Base-by-base conservation (phyloP, 1,140 invertebrate species). In the Olivierus martensii region DNA sequence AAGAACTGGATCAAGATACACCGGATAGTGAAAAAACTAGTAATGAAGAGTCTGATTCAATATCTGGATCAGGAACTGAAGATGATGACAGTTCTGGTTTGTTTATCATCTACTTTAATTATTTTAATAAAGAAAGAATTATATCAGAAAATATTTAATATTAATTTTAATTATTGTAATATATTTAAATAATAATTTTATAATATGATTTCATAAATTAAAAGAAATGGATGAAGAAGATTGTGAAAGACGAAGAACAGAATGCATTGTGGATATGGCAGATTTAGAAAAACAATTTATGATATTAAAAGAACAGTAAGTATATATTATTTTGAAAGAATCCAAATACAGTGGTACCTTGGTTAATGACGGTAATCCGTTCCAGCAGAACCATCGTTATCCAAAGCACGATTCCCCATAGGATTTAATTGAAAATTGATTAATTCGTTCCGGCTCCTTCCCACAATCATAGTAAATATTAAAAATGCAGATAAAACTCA, bases 221-320 rank as follows among this genome's bases (percentile, higher is more conserved):
- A 21, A 80, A 65, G 91, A 94, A 69, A 83, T 95, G 79, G 89
- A 95, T 70, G 87, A 91, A 69, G 84, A 82, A 59, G 88, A 91
- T 72, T 92, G 87, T 63, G 88, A 93, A 62, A 77, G 79, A 49
- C 72, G 85, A 46, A 74, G 86, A 58, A 80, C 75, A 50, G 85
- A 90, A 66, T 87, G 84, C 63, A 73, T 89, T 49, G 82, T 88
- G 62, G 87, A 90, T 67, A 73, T 94, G 64, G 77, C 79, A 7
- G 87, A 92, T 67, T 67, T 96, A 46, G 91, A 95, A 72, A 77
- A 78, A 55, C 88, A 94, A 65, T 97, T 95, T 69, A 75, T 77
- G 35, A 73, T 84, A 15, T 72, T 95, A 0, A 79, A 87, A 60
- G 90, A 95, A 67, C 85, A 92, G 80, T 83, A 71, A 71, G 75